phyloP scores from a whole-genome alignment of 2,113 vertebrate species.

The Perca fluviatilis region DNA sequence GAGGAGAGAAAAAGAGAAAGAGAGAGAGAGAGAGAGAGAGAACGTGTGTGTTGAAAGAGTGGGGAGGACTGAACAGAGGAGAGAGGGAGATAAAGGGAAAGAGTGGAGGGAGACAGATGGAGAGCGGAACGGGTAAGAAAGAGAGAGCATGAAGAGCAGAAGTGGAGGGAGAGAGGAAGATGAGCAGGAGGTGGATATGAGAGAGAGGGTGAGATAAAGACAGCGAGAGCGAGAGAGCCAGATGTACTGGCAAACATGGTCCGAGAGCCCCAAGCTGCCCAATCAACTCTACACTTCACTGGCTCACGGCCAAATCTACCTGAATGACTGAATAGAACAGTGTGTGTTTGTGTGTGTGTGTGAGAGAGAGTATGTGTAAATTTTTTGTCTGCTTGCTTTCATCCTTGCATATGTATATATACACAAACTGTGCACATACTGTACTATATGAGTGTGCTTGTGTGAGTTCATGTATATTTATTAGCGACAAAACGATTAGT shows the following conservation, averaged over 20 bases:
- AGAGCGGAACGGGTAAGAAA: constrained; percentile 45
- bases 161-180: constrained; percentile 35
- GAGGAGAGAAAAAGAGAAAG: constrained; percentile 42
- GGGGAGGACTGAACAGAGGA: constrained; percentile 55
- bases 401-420: background rate
- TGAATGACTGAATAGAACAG: constrained; percentile 36
- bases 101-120: constrained; percentile 63
- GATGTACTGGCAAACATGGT: constrained; percentile 66
- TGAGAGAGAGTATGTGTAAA: background rate
- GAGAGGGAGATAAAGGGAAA: constrained; percentile 60
- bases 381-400: background rate
- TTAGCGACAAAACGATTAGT: background rate
- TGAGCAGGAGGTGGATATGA: constrained; percentile 14
- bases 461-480: background rate
- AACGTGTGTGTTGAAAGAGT: constrained; percentile 36
- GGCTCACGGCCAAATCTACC: constrained; percentile 52
- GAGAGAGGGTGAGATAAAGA: constrained; percentile 17
- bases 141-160: constrained; percentile 44
- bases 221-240: constrained; percentile 39
- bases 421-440: background rate
- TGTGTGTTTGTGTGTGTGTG: background rate
- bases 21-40: constrained; percentile 15
- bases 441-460: background rate
- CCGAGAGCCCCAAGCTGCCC: constrained; percentile 67
- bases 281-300: constrained; percentile 68